A percentile compares a stretch with the other conserved stretches of the same genome.
Evolutionary conservation across 2,797 vertebrate species (phyloP).

Genomic region (Onychomys leucogaster): DNA sequence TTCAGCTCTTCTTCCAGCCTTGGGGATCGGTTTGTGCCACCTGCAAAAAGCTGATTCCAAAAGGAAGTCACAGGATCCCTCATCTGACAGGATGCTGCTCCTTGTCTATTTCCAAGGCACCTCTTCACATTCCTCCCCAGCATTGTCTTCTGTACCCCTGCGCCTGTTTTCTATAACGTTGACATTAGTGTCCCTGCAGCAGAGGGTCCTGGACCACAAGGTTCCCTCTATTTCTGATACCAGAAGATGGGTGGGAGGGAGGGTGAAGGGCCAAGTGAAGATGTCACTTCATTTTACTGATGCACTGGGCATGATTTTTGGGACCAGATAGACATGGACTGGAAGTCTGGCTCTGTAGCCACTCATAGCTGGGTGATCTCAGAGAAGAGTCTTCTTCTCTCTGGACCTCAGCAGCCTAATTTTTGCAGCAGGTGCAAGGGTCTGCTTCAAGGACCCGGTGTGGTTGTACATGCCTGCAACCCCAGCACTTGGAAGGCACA

Average conservation of each 20-base stretch:
- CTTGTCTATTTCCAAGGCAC: not conserved
- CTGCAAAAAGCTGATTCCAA: not conserved
- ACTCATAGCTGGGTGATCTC: not conserved
- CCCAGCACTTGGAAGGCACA: not conserved
- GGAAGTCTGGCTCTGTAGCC: not conserved
- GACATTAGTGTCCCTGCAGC: not conserved
- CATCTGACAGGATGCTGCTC: not conserved
- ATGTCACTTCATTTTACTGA: not conserved
- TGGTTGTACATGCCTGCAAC: not conserved
- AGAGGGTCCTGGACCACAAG: not conserved
- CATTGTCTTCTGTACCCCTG: fast-evolving
- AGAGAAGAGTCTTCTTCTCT: not conserved
- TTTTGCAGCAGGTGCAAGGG: slow-evolving; percentile 40
- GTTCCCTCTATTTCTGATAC: not conserved
- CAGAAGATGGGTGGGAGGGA: not conserved
- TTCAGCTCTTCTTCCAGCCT: not conserved
- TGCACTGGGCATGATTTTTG: not conserved
- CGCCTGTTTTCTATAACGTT: not conserved
- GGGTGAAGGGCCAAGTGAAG: not conserved
- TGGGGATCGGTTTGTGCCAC: not conserved
- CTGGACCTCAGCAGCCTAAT: not conserved
- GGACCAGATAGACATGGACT: not conserved
- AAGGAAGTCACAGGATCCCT: not conserved
- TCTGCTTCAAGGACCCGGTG: not conserved
- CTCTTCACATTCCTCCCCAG: not conserved